Base-by-base conservation (phyloP, 2,113 vertebrate genomes). In the Toxotes jaculatrix region DNA sequence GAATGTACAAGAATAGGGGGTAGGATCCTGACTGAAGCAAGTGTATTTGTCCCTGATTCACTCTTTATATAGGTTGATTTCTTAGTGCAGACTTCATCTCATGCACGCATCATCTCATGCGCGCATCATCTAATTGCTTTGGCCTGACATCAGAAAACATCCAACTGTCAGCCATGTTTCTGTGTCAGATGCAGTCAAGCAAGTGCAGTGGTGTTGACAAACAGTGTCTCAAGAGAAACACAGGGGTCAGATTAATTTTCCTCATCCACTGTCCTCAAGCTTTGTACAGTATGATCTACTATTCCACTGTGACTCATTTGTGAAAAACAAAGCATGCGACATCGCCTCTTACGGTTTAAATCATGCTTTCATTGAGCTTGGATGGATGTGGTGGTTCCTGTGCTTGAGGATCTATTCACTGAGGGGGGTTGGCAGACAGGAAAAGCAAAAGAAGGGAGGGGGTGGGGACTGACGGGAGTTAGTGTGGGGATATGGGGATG, bases 361-460 rank as follows among this genome's bases (percentile, higher is more conserved):
- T 69, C 16, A 10, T 51, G 82, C 71, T 87, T 83, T 82, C 38
- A 80, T 53, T 57, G 53, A 87, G 79, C 49, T 51, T 40, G 82
- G 32, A 57, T 85, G 80, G 80, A 91, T 80, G 65, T 85, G 65
- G 57, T 75, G 71, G 80, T 81, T 89, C 82, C 79, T 78, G 74
- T 89, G 85, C 80, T 84, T 19, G 70, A 84, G 88, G 81, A 84
- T 90, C 85, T 86, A 73, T 86, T 90, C 86, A 87, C 80, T n/a
- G 89, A 88, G 72, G 90, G 92, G 93, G 93, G 91, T 91, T 91
- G 93, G 91, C 84, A 90, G 87, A 91, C 88, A 92, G 89, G 87
- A 87, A 86, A 80, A 88, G 87, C 59, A 82, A 87, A 90, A 83
- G 77, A 71, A 77, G 60, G 55, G 11, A 4, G 65, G 68, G 89